These are phyloP conservation scores for Poecilus cupreus DNA, from an alignment of 2,888 invertebrate genomes.

Conservation along the genomic window DNA sequence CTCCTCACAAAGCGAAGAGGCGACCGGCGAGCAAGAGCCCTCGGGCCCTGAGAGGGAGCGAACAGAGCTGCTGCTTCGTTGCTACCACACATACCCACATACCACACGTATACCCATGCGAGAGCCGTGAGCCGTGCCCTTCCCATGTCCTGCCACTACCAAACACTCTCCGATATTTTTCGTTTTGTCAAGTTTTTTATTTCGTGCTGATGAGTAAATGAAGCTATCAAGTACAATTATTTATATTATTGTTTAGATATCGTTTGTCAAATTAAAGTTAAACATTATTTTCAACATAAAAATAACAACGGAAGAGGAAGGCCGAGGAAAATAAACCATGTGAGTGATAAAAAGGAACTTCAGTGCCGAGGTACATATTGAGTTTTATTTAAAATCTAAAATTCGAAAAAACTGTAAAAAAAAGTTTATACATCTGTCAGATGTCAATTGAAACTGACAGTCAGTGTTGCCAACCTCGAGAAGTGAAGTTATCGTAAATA, in stretches of 20 bases:
- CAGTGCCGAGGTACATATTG: no score
- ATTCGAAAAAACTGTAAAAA: no score
- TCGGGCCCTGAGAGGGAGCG: constrained; percentile 10
- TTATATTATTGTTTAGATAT: background rate
- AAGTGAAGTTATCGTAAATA: no score
- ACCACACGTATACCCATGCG: background rate
- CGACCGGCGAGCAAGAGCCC: constrained; percentile 14
- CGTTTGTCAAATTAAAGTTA: background rate
- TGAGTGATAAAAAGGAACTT: no score
- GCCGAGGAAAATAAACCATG: no score
- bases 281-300: no score
- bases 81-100: constrained; percentile 4
- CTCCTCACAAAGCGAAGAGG: constrained; percentile 50
- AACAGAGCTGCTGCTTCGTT: background rate
- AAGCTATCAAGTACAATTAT: background rate
- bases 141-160: background rate
- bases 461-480: no score
- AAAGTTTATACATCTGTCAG: no score
- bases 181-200: background rate
- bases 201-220: background rate
- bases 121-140: background rate
- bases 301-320: no score
- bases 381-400: no score
- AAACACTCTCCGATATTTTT: constrained; percentile 6
- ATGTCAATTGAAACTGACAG: no score